Conservation (phyloP, 2,888 invertebrate genomes). For the Cremastinae sp. region DNA sequence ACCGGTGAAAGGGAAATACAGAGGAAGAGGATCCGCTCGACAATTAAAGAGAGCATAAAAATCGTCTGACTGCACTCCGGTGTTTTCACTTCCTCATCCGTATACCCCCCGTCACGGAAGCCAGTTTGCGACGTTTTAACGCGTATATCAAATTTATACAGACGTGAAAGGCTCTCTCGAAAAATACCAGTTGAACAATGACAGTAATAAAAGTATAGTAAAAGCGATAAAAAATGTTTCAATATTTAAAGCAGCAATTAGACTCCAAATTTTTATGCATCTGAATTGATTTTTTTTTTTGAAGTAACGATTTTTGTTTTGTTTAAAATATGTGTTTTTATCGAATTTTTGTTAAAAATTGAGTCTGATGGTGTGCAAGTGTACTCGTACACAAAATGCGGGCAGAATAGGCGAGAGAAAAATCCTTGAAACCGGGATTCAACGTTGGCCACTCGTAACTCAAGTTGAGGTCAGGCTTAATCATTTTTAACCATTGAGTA, state of each 20-base stretch:
- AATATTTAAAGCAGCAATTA: too few species aligned
- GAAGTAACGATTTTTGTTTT: too few species aligned
- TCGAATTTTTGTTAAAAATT: too few species aligned
- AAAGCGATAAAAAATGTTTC: too few species aligned
- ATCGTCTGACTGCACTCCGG: conserved; percentile 50
- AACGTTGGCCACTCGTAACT: conserved; percentile 34
- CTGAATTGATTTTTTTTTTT: too few species aligned
- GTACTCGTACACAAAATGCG: too few species aligned
- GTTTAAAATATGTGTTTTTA: too few species aligned
- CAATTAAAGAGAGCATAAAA: conserved; percentile 61
- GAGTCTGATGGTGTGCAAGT: too few species aligned
- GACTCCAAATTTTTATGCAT: too few species aligned
- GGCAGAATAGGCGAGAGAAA: background rate
- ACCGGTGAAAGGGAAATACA: too few species aligned
- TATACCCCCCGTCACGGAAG: conserved; percentile 19
- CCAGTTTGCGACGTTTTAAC: conserved; percentile 6
- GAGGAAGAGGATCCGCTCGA: conserved; percentile 54
- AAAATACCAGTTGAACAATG: conserved; percentile 34
- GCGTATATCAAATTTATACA: conserved; percentile 6
- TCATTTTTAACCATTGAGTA: conserved; percentile 52
- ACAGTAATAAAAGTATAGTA: conserved; percentile 19
- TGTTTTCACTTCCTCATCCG: conserved; percentile 54
- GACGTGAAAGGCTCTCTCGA: conserved; percentile 7
- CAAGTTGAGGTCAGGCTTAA: conserved; percentile 54
- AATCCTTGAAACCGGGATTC: conserved; percentile 33